Base-by-base conservation (phyloP, 2,888 invertebrate genomes). In the Cheilosia vernalis region DNA sequence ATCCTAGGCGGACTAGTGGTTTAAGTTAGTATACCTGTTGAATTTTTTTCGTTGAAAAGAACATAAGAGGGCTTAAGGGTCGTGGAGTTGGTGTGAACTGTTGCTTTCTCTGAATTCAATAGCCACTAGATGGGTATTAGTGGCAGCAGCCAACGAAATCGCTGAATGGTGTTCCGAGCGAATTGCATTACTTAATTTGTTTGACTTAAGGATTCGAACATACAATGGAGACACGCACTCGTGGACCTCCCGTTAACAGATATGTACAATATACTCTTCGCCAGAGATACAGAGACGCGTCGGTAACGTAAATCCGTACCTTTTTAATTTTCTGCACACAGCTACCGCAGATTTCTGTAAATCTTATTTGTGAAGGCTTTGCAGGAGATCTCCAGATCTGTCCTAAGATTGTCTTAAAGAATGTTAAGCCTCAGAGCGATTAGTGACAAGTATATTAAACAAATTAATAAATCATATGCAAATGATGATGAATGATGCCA, bases 21-120 rank as follows among this genome's bases (percentile, higher is more conserved):
- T 64, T 44, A 79, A 66, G 60, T 72, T 53, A 51, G 56, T 19
- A 17, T 21, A 60, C 49, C 64, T 76, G 70, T 76, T 64, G 76
- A 24, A 21, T 2, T 47, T 27, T 61, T 19, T 56, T 7, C 44
- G 1, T 10, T 30, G 33, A 37, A 40, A 56, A 19, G 4, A 4
- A 37, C 13, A 0, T 24, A 56, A 61, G 53, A 27, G 44, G 56
- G 30, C 76, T 70, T 15, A 58, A 70, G 81, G 81, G 81, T 70
- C 81, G 60, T 76, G 60, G 69, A 63, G 69, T 58, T 64, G 55
- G 58, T 73, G 66, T 73, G 60, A 79, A 72, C 51, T 79, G 17
- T 60, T 63, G 37, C 37, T 9, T 42, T 30, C 66, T 60, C 61
- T 19, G 37, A 69, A 6, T 69, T 55, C 40, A 4, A 53, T 17